Base-by-base conservation (phyloP, 64 coral and sea anemone genomes). In the Trachythela sp. region DNA sequence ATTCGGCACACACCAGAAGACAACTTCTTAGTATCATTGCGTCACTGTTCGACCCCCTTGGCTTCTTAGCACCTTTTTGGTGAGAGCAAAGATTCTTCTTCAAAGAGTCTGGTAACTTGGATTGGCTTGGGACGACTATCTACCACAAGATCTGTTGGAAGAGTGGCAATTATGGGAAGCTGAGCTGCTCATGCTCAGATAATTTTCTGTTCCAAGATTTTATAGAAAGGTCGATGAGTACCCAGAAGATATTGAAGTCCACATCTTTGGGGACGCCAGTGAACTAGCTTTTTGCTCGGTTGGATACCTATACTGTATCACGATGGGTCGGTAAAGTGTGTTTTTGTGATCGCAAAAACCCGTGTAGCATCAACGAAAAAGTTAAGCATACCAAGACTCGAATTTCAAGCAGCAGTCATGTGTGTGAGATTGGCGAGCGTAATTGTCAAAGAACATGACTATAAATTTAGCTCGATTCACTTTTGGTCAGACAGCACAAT, bases 31-130 rank as follows among this genome's bases (percentile, higher is more conserved):
- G 59, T 31, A 6, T 22, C 20, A 31, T 68, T 31, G 87, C 77
- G 24, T 92, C 91, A 77, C 70, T 92, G 33, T 92, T 88, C 34
- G 77, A 92, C 87, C 86, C 91, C 3, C 24, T 92, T 13, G 91
- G 91, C 38, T 88, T 92, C 71, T 11, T 92, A 30, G 86, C 91
- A 70, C 91, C 86, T 24, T 92, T 84, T 42, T 43, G 9, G 68
- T 92, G 48, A 76, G 60, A 52, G 91, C 91, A 35, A 88, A 92
- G 80, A 68, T 88, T 38, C 8, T 92, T 5, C 34, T 92, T 36
- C 91, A 92, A 58, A 85, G 34, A 33, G 31, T 92, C 27, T 84
- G 86, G 52, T 54, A 86, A 59, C 49, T 60, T 29, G 84, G 40
- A 35, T 8, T 87, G 9, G 75, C 70, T 24, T 92, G 91, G 91